Base-by-base conservation (phyloP, 2,113 vertebrate species). In the Oryzias woworae region DNA sequence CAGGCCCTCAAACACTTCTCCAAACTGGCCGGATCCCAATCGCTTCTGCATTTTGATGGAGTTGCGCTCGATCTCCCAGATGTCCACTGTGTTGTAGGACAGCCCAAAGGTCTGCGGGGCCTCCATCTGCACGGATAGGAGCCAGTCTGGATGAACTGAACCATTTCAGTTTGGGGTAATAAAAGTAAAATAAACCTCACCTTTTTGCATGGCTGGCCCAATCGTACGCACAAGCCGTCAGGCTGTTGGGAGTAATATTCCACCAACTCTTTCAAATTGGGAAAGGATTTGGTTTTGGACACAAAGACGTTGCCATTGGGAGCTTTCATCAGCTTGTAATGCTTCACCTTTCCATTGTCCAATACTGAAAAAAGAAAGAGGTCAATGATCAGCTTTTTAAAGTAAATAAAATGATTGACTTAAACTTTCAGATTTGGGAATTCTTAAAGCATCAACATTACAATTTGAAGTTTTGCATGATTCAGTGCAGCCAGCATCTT, bases 1-100 rank as follows among this genome's bases (percentile, higher is more conserved):
- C 10, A 92, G 41, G 15, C 95, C 97, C 90, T 98, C 94, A 76
- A 90, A 96, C 1, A 99, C 97, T 62, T 99, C 96, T 17, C 97
- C 97, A 84, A 97, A 99, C 87, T 98, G 97, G 7, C 97, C 97
- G 0, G 93, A 92, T 31, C 97, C 97, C 55, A 99, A 81, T 72
- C 93, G 93, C 77, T 61, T 94, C 58, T 94, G 28, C 3, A 99
- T 63, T 50, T 88, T 84, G 56, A 99, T 64, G 53, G 95, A 98
- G 1, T 23, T 85, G 41, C 95, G 90, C n/a, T 94, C 85, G 57
- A 99, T 98, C 85, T 99, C 97, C 97, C 97, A 99, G 0, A 95
- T 91, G 88, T 99, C 97, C 17, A 76, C 94, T 0, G 97, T 99
- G 88, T 97, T 92, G 78, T 98, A 96, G 0, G 95, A 96, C 74